Percentiles rank a stretch among this genome's conserved stretches.
Conservation (phyloP, 35 echinoderm and acorn worm genomes). For the Eucidaris tribuloides region DNA sequence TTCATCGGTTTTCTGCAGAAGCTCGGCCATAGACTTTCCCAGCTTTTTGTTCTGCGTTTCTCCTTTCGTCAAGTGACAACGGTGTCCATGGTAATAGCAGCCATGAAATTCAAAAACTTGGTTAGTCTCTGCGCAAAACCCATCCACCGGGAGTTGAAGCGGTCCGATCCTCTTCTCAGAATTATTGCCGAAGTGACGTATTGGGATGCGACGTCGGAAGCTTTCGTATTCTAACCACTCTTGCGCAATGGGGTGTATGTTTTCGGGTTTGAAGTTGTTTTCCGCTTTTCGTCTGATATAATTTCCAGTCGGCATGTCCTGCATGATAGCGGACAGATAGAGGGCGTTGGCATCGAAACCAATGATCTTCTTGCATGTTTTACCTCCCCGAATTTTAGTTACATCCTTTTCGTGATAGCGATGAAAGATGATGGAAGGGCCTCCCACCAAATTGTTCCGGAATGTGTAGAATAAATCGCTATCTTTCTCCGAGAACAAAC, state of each 20-base stretch:
- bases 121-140: neutral
- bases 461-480: neutral
- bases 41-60: neutral
- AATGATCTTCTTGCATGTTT: constrained; percentile 5
- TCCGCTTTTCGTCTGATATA: neutral
- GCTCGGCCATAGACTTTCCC: neutral
- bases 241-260: too few species aligned
- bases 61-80: neutral
- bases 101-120: neutral
- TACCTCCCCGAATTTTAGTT: constrained; percentile 1
- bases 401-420: neutral
- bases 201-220: neutral
- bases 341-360: constrained; percentile 32
- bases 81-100: neutral
- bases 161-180: neutral
- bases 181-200: neutral
- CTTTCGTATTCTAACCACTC: constrained; percentile 13
- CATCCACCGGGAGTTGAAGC: neutral
- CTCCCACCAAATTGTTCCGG: constrained; percentile 8
- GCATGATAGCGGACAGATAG: constrained; percentile 5
- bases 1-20: neutral
- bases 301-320: constrained; percentile 4
- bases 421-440: constrained; percentile 11
- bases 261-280: constrained; percentile 5
- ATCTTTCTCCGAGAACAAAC: neutral